A percentile compares a stretch with the other conserved stretches of the same genome.
Conservation (phyloP, 2,888 invertebrate species). For the Drosophila aldrichi region DNA sequence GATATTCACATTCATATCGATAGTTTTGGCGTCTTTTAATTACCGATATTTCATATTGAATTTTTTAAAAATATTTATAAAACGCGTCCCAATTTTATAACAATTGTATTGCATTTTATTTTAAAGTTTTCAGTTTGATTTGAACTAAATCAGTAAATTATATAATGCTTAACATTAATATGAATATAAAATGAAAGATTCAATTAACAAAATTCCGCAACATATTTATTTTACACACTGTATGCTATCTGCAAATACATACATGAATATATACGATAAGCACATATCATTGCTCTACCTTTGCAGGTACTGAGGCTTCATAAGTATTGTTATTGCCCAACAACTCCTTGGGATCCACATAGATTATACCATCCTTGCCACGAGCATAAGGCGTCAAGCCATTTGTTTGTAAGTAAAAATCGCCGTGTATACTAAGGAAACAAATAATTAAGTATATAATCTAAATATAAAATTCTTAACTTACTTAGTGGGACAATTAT, state of each 20-base stretch:
- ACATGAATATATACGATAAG: conserved; percentile 8
- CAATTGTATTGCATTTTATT: not conserved
- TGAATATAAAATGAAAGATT: not conserved
- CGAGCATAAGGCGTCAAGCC: conserved; percentile 82
- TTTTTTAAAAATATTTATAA: not conserved
- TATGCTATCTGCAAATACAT: conserved; percentile 8
- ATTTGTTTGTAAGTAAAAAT: conserved; percentile 85
- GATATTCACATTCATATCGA: not conserved
- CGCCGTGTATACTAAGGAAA: conserved; percentile 76
- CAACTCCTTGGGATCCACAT: conserved; percentile 77
- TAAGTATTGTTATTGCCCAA: conserved; percentile 62
- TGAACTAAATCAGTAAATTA: not conserved
- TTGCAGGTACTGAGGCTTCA: conserved; percentile 32
- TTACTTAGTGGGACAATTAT: conserved; percentile 82
- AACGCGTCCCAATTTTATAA: not conserved
- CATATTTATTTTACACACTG: conserved; percentile 25
- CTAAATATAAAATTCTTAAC: not conserved
- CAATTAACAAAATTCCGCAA: conserved; percentile 28
- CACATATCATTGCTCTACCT: conserved; percentile 30
- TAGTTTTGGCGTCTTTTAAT: not conserved
- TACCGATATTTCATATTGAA: not conserved
- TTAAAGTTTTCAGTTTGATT: not conserved
- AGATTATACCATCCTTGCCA: conserved; percentile 75
- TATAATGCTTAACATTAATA: not conserved
- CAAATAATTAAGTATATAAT: not conserved